Evolutionary conservation across 2,797 vertebrate genomes (phyloP).

Genomic region (Trichosurus vulpecula): DNA sequence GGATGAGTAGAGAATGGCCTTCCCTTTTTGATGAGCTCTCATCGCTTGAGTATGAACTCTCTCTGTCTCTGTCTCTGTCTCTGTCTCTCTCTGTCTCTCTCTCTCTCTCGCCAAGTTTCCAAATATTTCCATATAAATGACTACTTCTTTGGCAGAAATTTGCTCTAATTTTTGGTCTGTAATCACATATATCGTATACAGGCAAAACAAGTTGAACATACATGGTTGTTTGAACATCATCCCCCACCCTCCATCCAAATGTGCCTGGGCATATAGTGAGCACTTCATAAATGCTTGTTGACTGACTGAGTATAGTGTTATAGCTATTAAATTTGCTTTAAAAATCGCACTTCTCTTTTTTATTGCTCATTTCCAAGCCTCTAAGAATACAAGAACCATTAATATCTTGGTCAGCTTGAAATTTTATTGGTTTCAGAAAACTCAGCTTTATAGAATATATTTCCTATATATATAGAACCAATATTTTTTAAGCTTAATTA

Average conservation of each 20-base stretch:
- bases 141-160: background rate
- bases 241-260: background rate
- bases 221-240: no score
- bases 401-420: background rate
- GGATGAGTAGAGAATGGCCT: background rate
- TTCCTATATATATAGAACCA: slow-evolving; percentile 32
- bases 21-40: background rate
- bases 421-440: slow-evolving; percentile 17
- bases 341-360: slow-evolving; percentile 24
- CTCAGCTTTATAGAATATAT: slow-evolving; percentile 9
- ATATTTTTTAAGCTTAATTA: slow-evolving; percentile 13
- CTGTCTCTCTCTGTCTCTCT: no score
- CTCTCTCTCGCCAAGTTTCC: background rate
- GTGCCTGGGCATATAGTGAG: background rate
- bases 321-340: background rate
- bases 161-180: background rate
- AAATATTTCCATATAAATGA: background rate
- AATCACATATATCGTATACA: background rate
- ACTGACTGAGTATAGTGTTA: background rate
- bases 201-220: background rate
- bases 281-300: background rate
- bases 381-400: slow-evolving; percentile 21
- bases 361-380: slow-evolving; percentile 47
- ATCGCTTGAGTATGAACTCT: background rate
- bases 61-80: background rate